These are phyloP conservation scores for Pteropus rufus DNA, from an alignment of 2,797 vertebrate species.

Conservation along the genomic window DNA sequence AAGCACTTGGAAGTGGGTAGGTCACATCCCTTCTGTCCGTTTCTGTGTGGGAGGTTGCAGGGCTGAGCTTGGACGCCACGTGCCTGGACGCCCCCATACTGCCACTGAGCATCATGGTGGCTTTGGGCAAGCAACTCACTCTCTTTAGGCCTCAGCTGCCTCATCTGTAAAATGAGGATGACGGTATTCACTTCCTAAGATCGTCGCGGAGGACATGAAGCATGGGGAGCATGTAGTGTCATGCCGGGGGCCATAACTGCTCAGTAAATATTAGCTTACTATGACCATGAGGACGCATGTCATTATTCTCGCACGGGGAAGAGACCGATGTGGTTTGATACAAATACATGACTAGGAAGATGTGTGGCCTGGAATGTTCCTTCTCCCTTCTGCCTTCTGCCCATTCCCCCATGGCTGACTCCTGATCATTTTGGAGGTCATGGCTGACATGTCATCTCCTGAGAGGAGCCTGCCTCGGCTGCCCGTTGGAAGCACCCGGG, in stretches of 20 bases:
- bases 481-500: accelerated
- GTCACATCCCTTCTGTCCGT: neutral
- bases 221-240: neutral
- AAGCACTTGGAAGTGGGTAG: neutral
- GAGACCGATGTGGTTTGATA: neutral
- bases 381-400: no score
- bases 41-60: neutral
- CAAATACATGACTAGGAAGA: neutral
- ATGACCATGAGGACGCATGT: no score
- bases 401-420: accelerated
- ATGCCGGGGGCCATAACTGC: neutral
- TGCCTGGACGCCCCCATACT: neutral
- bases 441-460: neutral
- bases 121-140: neutral
- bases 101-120: neutral
- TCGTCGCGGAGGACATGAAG: neutral
- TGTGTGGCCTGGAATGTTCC: neutral
- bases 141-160: neutral
- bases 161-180: neutral
- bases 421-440: neutral
- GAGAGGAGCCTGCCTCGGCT: neutral
- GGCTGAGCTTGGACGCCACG: neutral
- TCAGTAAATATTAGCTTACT: neutral
- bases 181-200: neutral
- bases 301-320: neutral